Evolutionary conservation across 2,113 vertebrate genomes (phyloP), one percentile per base, ranked within the genome.

Genomic region (Marmota flaviventris): DNA sequence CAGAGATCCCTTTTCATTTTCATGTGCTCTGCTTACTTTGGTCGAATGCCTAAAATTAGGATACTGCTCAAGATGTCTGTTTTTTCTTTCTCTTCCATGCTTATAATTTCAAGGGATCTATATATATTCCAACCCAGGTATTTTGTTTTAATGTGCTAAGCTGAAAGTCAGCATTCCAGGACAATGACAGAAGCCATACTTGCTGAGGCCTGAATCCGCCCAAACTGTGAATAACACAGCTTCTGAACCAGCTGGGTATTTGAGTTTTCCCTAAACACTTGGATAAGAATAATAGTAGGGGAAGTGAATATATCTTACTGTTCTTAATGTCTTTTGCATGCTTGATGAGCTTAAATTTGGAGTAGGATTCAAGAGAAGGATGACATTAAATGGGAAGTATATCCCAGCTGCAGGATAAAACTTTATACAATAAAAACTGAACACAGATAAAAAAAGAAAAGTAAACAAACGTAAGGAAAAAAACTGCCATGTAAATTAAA

Each of bases 161-260:
- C 29, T 58, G 42, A 42, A 58, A 76, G 48, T 63, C 63, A 29
- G 63, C 7, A 0, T 81, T 93, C 42, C 70, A 75, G 84, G 75
- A 87, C 45, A 65, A 51, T 56, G 78, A 73, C 75, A 92, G 81
- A 84, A 93, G 20, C 16, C 14, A 48, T 20, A 69, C 24, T 83
- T 58, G 37, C 42, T 63, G 18, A 89, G 69, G 87, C 67, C 25
- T 29, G 34, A 76, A 70, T 81, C 89, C 77, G 56, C 42, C 58
- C 37, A 73, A 93, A 75, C 48, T 89, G 58, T 88, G 69, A 93
- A 79, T 86, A 97, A 84, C 87, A 86, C 39, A 73, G 45, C 12
- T 97, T 94, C 69, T 97, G 91, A 97, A 91, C 63, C 82, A 97
- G 78, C 69, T 89, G 91, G 89, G 24, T 89, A 85, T 75, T 93